Evolutionary conservation across 1,140 invertebrate species (phyloP).

Genomic region (Diorhabda sublineata): DNA sequence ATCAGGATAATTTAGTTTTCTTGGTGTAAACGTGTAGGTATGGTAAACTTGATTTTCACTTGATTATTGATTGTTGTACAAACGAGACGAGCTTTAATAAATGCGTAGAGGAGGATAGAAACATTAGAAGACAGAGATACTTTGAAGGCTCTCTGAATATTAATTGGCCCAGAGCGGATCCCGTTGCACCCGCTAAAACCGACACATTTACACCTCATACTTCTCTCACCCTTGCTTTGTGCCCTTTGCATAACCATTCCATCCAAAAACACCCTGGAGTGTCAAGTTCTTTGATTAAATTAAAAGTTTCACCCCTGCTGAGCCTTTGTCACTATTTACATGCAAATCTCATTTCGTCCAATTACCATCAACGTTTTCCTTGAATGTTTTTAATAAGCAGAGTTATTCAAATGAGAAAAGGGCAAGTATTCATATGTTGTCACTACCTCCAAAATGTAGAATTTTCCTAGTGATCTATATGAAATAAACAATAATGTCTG

Average conservation of each 20-base stretch:
- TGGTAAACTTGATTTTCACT: constrained; percentile 12
- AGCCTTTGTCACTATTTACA: constrained; percentile 43
- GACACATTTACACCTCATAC: constrained; percentile 45
- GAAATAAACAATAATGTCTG: too few relatives aligned
- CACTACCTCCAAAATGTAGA: too few relatives aligned
- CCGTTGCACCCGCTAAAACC: constrained; percentile 41
- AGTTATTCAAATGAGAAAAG: not conserved
- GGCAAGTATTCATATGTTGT: too few relatives aligned
- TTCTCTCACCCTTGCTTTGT: constrained; percentile 33
- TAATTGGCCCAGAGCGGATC: constrained; percentile 40
- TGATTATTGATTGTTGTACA: constrained; percentile 18
- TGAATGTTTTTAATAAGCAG: constrained; percentile 1
- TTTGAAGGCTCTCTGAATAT: constrained; percentile 36
- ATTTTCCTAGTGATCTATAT: too few relatives aligned
- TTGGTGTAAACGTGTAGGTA: not conserved
- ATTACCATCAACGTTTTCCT: not conserved
- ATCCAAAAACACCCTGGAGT: constrained; percentile 43
- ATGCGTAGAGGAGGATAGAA: constrained; percentile 1
- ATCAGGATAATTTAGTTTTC: too few relatives aligned
- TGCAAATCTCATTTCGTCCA: constrained; percentile 46
- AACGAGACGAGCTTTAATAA: not conserved
- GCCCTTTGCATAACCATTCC: constrained; percentile 26
- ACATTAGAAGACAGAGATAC: not conserved
- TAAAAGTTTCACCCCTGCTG: constrained; percentile 43
- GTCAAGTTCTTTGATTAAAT: constrained; percentile 49